Evolutionary conservation across 2,113 vertebrate species (phyloP).

Genomic region (cattle (Bos taurus)): ARS-UCD2.0 NC_037330.1:79901001-79901500

Average conservation of each 20-base stretch:
- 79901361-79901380: not conserved
- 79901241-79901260: not conserved
- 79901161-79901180: not conserved
- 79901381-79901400: not conserved
- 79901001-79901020: not conserved
- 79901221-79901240: not conserved
- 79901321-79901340: not conserved
- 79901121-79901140: accelerated
- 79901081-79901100: not conserved
- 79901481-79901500: not conserved
- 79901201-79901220: not conserved
- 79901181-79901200: not conserved
- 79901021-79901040: not conserved
- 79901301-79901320: not conserved
- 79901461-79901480: not conserved
- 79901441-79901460: not conserved
- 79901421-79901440: not conserved
- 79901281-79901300: not conserved
- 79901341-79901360: too few relatives aligned
- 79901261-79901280: not conserved
- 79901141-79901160: not conserved
- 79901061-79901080: not conserved
- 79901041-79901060: not conserved
- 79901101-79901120: not conserved
- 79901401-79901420: not conserved